Percentiles rank a stretch among this genome's conserved stretches.
Conservation (phyloP, 2,113 vertebrate genomes). For the Limnothrissa miodon region DNA sequence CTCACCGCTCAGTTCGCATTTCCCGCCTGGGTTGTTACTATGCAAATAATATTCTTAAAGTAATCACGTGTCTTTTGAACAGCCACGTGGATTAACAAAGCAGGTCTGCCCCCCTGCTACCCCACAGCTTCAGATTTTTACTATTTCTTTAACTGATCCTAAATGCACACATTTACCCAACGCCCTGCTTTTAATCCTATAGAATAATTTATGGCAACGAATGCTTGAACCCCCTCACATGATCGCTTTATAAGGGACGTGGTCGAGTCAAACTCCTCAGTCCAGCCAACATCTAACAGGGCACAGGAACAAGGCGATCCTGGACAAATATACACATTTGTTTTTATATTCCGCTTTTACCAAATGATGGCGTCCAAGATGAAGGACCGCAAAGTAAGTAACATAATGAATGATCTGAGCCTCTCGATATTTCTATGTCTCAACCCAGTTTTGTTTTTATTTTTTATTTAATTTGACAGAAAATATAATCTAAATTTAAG, state of each 20-base stretch:
- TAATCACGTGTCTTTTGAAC: conserved; percentile 89
- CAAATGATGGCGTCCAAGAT: conserved; percentile 83
- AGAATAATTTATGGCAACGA: conserved; percentile 84
- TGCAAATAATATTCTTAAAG: conserved; percentile 77
- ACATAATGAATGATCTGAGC: not conserved
- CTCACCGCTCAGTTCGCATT: conserved; percentile 67
- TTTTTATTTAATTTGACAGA: not conserved
- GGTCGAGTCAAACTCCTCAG: conserved; percentile 60
- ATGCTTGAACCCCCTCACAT: conserved; percentile 73
- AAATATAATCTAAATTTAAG: not conserved
- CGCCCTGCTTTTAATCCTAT: conserved; percentile 84
- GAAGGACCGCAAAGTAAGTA: conserved; percentile 89
- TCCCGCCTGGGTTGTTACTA: conserved; percentile 77
- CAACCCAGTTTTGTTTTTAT: not conserved
- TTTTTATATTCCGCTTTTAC: conserved; percentile 34
- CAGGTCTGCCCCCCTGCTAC: conserved; percentile 80
- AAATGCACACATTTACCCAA: conserved; percentile 86
- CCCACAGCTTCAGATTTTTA: conserved; percentile 74
- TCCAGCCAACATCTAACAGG: conserved; percentile 57
- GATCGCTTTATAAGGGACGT: conserved; percentile 84
- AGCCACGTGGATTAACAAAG: conserved; percentile 98
- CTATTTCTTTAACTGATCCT: conserved; percentile 85
- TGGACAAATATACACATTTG: conserved; percentile 23
- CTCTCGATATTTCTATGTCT: not conserved
- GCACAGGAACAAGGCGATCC: conserved; percentile 33